Evolutionary conservation across 2,113 vertebrate species (phyloP).

Genomic region (Campylomormyrus tamandua): DNA sequence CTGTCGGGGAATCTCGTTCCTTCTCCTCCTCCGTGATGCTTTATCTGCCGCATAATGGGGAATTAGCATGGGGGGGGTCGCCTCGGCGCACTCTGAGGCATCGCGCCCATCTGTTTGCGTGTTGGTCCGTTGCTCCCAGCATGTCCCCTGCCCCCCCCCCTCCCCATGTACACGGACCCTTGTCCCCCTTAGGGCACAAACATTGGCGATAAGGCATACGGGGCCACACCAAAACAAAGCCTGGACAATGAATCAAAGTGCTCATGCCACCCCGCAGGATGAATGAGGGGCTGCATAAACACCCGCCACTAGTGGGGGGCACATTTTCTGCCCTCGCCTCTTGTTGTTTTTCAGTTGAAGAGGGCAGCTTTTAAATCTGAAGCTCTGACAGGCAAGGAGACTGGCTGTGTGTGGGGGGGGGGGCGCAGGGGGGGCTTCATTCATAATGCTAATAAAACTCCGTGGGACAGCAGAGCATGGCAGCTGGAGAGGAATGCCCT

Average conservation of each 20-base stretch:
- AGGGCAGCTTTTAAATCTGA: slow-evolving; percentile 64
- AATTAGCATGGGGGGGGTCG: background rate
- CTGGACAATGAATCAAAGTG: slow-evolving; percentile 1
- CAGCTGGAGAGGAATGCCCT: slow-evolving; percentile 56
- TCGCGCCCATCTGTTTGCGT: slow-evolving; percentile 24
- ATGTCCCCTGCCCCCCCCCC: background rate
- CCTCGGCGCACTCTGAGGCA: slow-evolving; percentile 13
- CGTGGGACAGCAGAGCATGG: slow-evolving; percentile 53
- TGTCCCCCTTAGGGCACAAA: background rate
- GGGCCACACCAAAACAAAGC: background rate
- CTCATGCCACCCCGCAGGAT: background rate
- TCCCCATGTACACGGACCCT: background rate
- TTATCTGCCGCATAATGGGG: background rate
- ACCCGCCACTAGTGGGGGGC: background rate
- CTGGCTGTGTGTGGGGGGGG: slow-evolving; percentile 37
- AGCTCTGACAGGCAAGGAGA: slow-evolving; percentile 61
- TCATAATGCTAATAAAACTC: slow-evolving; percentile 73
- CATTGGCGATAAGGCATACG: background rate
- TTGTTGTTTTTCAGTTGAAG: slow-evolving; percentile 65
- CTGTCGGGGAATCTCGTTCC: background rate
- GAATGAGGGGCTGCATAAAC: background rate
- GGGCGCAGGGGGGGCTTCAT: slow-evolving; percentile 58
- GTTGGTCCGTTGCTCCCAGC: background rate
- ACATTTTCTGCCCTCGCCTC: background rate
- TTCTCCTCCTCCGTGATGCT: background rate